phyloP scores from a whole-genome alignment of 2,113 vertebrate species.

The Cyphomyrus discorhynchus region DNA sequence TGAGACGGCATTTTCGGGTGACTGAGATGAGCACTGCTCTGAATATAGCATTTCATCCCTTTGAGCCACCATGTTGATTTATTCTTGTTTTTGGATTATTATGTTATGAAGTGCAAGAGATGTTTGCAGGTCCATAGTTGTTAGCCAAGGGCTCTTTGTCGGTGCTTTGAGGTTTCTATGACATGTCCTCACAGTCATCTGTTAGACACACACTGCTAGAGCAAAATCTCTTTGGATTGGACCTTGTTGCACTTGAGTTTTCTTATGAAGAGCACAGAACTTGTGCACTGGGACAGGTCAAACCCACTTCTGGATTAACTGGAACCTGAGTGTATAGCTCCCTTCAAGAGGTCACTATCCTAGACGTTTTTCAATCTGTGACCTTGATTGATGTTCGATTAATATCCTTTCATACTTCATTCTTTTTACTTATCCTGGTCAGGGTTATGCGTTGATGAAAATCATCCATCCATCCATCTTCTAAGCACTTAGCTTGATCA shows the following conservation, averaged over 20 bases:
- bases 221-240: not conserved
- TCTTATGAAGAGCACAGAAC: not conserved
- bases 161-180: not conserved
- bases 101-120: not conserved
- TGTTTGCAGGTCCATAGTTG: not conserved
- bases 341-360: not conserved
- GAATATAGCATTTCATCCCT: not conserved
- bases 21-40: not conserved
- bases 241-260: not conserved
- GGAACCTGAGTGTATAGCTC: not conserved
- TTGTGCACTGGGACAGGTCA: not conserved
- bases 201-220: not conserved
- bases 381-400: not conserved
- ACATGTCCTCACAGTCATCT: not conserved
- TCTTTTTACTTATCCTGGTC: not conserved
- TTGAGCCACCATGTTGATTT: not conserved
- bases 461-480: not conserved
- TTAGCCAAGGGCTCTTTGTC: not conserved
- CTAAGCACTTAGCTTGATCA: not conserved
- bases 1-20: not conserved
- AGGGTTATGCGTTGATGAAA: not conserved
- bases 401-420: not conserved
- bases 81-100: not conserved
- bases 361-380: not conserved
- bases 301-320: not conserved